Evolutionary conservation across 2,888 invertebrate species (phyloP).

Genomic region (Cerceris ruficornis): DNA sequence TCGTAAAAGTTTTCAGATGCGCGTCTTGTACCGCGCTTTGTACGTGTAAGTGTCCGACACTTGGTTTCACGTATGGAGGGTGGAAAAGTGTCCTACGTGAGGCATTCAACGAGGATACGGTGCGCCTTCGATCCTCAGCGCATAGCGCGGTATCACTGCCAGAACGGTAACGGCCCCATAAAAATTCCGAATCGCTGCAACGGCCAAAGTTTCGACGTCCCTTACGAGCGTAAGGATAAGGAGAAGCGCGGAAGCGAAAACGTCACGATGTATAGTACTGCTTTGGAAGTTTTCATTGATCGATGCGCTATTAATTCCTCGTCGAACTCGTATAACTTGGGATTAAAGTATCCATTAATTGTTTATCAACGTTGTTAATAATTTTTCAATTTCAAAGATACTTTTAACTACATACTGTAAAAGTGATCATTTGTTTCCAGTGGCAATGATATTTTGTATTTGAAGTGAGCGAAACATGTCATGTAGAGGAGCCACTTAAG

Average conservation of each 20-base stretch:
- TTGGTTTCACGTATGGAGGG: constrained; percentile 44
- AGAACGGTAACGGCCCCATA: constrained; percentile 77
- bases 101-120: constrained; percentile 65
- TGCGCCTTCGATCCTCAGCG: constrained; percentile 50
- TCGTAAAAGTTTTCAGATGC: constrained; percentile 75
- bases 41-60: constrained; percentile 45
- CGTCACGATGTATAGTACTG: constrained; percentile 15
- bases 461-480: too few species aligned
- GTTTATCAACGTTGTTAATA: too few species aligned
- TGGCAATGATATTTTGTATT: too few species aligned
- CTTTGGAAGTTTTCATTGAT: constrained; percentile 20
- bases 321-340: constrained; percentile 1
- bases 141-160: constrained; percentile 70
- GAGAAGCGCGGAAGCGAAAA: constrained; percentile 14
- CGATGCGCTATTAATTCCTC: constrained; percentile 33
- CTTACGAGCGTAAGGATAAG: constrained; percentile 53
- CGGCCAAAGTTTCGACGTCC: constrained; percentile 73
- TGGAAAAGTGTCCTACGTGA: constrained; percentile 57
- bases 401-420: too few species aligned
- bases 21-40: constrained; percentile 28
- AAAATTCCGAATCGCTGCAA: constrained; percentile 76
- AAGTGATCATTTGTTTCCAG: too few species aligned
- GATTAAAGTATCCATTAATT: neutral
- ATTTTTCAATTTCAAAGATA: too few species aligned
- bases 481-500: too few species aligned